phyloP scores from a whole-genome alignment of 1,140 invertebrate genomes.

The Cydia strobilella region DNA sequence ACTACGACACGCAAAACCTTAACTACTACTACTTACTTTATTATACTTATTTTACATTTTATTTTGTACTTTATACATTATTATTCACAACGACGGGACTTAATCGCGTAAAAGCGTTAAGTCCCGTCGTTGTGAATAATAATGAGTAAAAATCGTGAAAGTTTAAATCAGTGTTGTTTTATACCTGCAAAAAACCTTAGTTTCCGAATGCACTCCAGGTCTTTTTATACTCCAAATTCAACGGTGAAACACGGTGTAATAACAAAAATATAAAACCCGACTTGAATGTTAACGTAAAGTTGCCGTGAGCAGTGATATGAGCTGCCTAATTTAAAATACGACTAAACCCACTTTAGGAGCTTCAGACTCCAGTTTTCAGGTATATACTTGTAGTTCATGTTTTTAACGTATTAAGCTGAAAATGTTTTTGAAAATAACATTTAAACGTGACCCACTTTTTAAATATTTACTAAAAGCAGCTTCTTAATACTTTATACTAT shows the following conservation, averaged over 20 bases:
- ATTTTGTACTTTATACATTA: background rate
- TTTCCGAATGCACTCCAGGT: background rate
- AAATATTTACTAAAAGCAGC: background rate
- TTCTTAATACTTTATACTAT: too few species aligned
- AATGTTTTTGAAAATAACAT: background rate
- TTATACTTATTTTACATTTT: too few species aligned
- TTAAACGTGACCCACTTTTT: background rate
- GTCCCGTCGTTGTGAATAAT: too few species aligned
- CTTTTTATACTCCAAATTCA: constrained; percentile 16
- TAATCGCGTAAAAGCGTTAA: too few species aligned
- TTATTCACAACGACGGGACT: too few species aligned
- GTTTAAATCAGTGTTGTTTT: too few species aligned
- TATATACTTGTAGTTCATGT: background rate
- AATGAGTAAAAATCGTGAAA: too few species aligned
- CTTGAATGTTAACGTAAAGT: constrained; percentile 13
- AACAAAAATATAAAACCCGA: constrained; percentile 10
- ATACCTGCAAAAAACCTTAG: background rate
- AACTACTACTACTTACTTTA: too few species aligned
- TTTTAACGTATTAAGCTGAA: background rate
- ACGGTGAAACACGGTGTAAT: constrained; percentile 10
- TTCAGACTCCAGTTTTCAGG: background rate
- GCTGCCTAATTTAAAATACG: constrained; percentile 13
- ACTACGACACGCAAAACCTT: too few species aligned
- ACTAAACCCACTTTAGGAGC: background rate
- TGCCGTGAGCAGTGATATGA: constrained; percentile 16